Evolutionary conservation across 2,888 invertebrate species (phyloP).

Genomic region (Ichneumoninae sp.): DNA sequence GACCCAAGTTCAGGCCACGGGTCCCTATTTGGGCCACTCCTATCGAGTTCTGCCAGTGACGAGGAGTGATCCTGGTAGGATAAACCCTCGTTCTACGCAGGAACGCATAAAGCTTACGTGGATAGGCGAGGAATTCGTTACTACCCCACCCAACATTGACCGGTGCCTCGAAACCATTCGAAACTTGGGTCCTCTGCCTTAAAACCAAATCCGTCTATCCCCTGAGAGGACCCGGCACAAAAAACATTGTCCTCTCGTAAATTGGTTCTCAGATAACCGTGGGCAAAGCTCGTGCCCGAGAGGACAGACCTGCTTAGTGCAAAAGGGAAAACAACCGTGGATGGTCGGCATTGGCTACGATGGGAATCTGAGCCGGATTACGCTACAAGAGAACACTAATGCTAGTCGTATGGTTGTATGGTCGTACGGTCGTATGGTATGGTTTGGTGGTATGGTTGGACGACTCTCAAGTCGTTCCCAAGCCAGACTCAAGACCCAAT

Average conservation of each 20-base stretch:
- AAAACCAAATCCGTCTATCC: background rate
- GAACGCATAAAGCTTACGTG: no score
- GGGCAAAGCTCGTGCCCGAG: background rate
- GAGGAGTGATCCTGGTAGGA: no score
- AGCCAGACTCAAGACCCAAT: no score
- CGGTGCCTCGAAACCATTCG: background rate
- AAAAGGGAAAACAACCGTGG: background rate
- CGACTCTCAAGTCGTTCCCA: no score
- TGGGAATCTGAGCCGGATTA: background rate
- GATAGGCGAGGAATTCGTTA: no score
- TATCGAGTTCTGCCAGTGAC: no score
- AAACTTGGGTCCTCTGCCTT: no score
- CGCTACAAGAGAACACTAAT: background rate
- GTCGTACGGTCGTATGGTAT: no score
- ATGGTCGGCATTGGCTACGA: background rate
- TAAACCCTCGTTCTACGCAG: no score
- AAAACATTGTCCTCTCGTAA: background rate
- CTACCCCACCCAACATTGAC: background rate
- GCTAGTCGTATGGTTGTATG: background rate
- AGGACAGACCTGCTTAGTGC: background rate
- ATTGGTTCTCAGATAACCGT: background rate
- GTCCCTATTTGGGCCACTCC: no score
- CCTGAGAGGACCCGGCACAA: background rate
- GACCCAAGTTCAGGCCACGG: no score
- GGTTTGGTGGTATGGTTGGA: no score